Percentiles rank a stretch among this genome's conserved stretches.
Conservation (phyloP, 2,888 invertebrate genomes). For the Taphrorychus bicolor region DNA sequence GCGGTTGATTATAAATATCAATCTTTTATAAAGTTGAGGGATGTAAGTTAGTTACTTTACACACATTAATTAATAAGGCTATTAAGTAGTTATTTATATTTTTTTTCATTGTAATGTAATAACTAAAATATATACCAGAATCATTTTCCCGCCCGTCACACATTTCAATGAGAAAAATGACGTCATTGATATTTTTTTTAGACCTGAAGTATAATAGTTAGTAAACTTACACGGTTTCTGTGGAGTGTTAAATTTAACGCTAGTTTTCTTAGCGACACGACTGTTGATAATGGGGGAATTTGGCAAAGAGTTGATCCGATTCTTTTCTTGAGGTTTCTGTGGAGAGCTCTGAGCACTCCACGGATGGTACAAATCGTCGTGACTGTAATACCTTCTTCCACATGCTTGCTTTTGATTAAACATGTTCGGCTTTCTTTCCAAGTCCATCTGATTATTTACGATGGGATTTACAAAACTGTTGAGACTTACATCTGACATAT, state of each 20-base stretch:
- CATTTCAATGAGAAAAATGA: too few relatives aligned
- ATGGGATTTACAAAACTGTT: slow-evolving; percentile 18
- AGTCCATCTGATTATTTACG: background rate
- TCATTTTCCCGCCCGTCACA: too few relatives aligned
- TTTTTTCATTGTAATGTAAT: too few relatives aligned
- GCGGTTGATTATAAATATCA: too few relatives aligned
- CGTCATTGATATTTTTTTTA: too few relatives aligned
- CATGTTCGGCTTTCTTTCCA: background rate
- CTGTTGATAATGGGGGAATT: slow-evolving; percentile 50
- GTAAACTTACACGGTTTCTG: slow-evolving; percentile 26
- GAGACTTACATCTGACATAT: slow-evolving; percentile 52
- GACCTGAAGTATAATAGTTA: too few relatives aligned
- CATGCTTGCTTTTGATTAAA: background rate
- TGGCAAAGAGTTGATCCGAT: slow-evolving; percentile 53
- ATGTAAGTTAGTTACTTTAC: too few relatives aligned
- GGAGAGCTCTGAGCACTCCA: slow-evolving; percentile 57
- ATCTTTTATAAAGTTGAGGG: too few relatives aligned
- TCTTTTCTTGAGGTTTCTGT: slow-evolving; percentile 54
- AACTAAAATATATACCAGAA: too few relatives aligned
- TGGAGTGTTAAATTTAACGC: slow-evolving; percentile 30
- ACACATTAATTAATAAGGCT: too few relatives aligned
- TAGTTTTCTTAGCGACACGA: slow-evolving; percentile 39
- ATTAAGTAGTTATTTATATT: too few relatives aligned
- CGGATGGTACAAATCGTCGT: slow-evolving; percentile 48
- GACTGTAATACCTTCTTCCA: slow-evolving; percentile 48